These are phyloP conservation scores for Pseudopodoces humilis DNA, from an alignment of 2,113 vertebrate species.

Conservation along the genomic window DNA sequence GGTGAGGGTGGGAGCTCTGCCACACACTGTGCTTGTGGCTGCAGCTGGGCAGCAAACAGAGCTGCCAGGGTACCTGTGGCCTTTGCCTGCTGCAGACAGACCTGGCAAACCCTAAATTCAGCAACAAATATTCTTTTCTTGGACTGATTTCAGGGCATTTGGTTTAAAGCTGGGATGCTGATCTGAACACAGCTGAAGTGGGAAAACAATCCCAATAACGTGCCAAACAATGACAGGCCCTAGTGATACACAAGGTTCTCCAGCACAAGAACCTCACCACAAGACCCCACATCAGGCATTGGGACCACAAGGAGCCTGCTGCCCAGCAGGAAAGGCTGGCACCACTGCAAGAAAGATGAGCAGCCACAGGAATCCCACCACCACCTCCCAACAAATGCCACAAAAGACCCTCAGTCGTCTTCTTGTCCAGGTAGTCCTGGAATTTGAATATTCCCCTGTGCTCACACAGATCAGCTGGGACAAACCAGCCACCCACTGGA, in stretches of 20 bases:
- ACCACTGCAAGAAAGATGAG: fast-evolving
- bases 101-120: not conserved
- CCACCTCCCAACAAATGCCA: not conserved
- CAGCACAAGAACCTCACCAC: not conserved
- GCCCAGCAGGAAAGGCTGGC: not conserved
- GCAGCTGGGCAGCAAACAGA: not conserved
- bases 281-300: not conserved
- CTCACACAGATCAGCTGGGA: not conserved
- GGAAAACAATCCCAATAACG: not conserved
- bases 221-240: not conserved
- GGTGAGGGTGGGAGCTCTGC: not conserved
- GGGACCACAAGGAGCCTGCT: not conserved
- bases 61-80: not conserved
- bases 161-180: not conserved
- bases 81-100: not conserved
- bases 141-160: not conserved
- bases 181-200: not conserved
- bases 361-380: not conserved
- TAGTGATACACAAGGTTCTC: not conserved
- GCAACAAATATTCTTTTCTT: not conserved
- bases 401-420: not conserved
- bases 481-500: not conserved
- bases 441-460: not conserved
- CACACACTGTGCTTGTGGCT: not conserved
- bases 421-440: not conserved